These are phyloP conservation scores for Ophonus ardosiacus DNA, from an alignment of 2,888 invertebrate species.

Conservation along the genomic window DNA sequence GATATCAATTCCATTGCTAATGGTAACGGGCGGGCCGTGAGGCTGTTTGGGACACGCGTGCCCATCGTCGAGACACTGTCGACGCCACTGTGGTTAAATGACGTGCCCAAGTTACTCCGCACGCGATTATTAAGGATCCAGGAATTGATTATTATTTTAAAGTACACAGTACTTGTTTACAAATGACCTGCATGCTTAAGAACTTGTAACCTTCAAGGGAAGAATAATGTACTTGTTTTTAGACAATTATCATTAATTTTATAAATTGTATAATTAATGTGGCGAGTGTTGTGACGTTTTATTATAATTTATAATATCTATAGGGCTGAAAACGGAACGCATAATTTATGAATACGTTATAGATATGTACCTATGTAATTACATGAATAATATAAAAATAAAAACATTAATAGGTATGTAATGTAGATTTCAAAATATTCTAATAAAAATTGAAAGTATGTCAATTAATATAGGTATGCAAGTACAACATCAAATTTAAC, in stretches of 20 bases:
- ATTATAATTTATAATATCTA: no score
- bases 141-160: constrained; percentile 48
- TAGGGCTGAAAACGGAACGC: no score
- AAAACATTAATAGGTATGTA: no score
- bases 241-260: neutral
- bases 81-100: constrained; percentile 17
- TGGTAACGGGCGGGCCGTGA: neutral
- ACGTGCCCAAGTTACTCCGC: neutral
- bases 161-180: constrained; percentile 28
- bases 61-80: constrained; percentile 13
- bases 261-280: no score
- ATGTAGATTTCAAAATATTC: no score
- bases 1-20: constrained; percentile 47
- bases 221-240: neutral
- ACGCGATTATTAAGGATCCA: constrained; percentile 7
- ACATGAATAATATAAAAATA: no score
- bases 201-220: neutral
- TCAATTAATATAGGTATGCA: no score
- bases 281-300: no score
- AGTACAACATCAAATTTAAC: no score
- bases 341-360: no score
- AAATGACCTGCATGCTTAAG: constrained; percentile 21
- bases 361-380: no score
- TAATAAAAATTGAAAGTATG: no score
- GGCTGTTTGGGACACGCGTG: constrained; percentile 38